Percentiles rank a stretch among this genome's conserved stretches.
phyloP scores from a whole-genome alignment of 2,113 vertebrate species.

The Planiliza haematocheilus region DNA sequence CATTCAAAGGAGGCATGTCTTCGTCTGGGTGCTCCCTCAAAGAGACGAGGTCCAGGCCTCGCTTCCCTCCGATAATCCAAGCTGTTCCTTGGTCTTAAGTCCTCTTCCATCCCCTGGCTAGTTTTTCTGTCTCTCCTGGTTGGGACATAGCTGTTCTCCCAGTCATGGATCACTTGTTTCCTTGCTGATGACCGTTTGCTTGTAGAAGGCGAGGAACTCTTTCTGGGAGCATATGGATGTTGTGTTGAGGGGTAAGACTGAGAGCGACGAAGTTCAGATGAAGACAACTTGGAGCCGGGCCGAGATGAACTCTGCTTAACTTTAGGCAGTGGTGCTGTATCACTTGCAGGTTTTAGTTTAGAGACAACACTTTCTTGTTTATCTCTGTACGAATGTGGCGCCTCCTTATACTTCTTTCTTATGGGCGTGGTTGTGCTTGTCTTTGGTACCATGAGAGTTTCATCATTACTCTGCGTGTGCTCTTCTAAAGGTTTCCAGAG shows the following conservation, averaged over 20 bases:
- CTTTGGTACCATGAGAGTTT: no score
- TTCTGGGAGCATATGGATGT: neutral
- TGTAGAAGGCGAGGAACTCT: neutral
- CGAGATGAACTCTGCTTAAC: neutral
- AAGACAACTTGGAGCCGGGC: neutral
- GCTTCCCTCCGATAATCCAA: fast-evolving
- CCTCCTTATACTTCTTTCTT: neutral
- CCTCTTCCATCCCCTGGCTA: neutral
- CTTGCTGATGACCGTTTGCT: neutral
- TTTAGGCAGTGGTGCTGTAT: neutral
- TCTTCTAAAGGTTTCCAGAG: neutral
- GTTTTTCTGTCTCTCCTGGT: neutral
- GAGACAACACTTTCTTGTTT: neutral
- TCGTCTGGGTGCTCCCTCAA: neutral
- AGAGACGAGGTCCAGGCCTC: neutral
- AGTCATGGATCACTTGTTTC: neutral
- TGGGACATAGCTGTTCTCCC: neutral
- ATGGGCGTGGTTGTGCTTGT: no score
- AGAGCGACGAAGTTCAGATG: neutral
- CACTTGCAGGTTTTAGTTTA: neutral
- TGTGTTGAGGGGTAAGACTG: neutral
- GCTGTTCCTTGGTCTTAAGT: neutral
- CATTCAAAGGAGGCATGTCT: neutral
- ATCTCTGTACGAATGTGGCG: neutral
- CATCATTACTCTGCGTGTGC: no score